Evolutionary conservation across 53 echinoderm and acorn worm genomes (phyloP).

Genomic region (Glandiceps talaboti): DNA sequence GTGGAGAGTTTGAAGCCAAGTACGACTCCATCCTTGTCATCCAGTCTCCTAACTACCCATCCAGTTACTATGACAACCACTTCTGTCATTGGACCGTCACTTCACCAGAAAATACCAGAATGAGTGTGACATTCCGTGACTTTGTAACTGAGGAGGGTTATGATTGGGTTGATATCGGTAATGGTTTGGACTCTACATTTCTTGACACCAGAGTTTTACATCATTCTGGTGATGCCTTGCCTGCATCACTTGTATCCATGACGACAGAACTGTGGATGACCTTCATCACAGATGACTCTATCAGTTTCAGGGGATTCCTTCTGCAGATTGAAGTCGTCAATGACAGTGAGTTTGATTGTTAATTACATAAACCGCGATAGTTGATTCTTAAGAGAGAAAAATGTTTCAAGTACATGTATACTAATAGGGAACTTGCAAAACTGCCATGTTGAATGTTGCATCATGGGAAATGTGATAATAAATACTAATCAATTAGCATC

Average conservation of each 20-base stretch:
- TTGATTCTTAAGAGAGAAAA: too few relatives aligned
- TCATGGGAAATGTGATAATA: too few relatives aligned
- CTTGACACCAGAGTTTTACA: conserved; percentile 1
- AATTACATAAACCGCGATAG: too few relatives aligned
- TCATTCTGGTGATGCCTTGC: conserved; percentile 4
- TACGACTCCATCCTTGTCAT: background rate
- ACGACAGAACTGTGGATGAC: conserved; percentile 17
- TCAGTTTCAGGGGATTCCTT: background rate
- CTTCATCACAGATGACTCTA: background rate
- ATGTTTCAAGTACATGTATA: too few relatives aligned
- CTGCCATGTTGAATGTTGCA: too few relatives aligned
- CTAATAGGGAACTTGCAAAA: too few relatives aligned
- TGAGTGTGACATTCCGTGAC: conserved; percentile 22
- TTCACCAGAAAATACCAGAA: conserved; percentile 18
- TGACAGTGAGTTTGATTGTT: background rate
- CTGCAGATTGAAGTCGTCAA: background rate
- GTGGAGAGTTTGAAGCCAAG: background rate
- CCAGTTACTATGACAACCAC: conserved; percentile 40
- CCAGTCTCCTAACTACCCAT: conserved; percentile 52
- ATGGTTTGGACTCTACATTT: conserved; percentile 14
- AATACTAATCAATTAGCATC: too few relatives aligned
- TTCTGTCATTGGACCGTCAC: conserved; percentile 51
- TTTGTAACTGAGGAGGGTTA: conserved; percentile 28
- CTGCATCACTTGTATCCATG: background rate
- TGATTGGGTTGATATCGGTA: conserved; percentile 26